Evolutionary conservation across 2,888 invertebrate genomes (phyloP).

Genomic region (Carcina quercana): DNA sequence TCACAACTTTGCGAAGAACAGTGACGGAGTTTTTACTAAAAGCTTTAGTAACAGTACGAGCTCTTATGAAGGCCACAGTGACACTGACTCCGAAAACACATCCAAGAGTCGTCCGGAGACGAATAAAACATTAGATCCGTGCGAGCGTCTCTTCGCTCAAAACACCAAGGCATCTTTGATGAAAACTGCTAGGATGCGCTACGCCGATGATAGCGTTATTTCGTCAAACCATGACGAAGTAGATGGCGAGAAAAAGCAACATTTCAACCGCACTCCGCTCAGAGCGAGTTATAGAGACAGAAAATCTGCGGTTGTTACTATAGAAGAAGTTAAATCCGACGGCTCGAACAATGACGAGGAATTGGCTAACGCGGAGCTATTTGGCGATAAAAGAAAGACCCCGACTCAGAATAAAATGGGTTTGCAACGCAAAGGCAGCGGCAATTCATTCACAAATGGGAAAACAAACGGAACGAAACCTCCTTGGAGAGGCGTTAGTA

Average conservation of each 20-base stretch:
- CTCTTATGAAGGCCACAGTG: constrained; percentile 79
- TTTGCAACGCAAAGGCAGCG: constrained; percentile 42
- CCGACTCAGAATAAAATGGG: constrained; percentile 35
- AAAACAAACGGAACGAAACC: constrained; percentile 56
- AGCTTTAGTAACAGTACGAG: constrained; percentile 76
- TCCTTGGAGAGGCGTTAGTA: constrained; percentile 60
- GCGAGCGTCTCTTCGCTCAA: constrained; percentile 70
- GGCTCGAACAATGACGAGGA: constrained; percentile 55
- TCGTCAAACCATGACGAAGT: constrained; percentile 52
- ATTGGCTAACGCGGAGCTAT: constrained; percentile 43
- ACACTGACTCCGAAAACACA: constrained; percentile 77
- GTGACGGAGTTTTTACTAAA: constrained; percentile 51
- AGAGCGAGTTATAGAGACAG: constrained; percentile 60
- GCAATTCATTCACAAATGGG: constrained; percentile 39
- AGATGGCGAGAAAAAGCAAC: constrained; percentile 58
- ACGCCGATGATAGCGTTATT: constrained; percentile 63
- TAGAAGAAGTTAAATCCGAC: constrained; percentile 65
- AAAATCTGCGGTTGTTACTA: constrained; percentile 62
- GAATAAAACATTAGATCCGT: constrained; percentile 49
- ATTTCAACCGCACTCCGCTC: constrained; percentile 48
- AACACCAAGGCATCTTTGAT: constrained; percentile 76
- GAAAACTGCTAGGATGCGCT: constrained; percentile 76
- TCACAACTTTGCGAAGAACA: constrained; percentile 34
- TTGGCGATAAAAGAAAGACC: constrained; percentile 55
- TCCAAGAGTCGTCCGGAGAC: constrained; percentile 46